Conservation (phyloP, 2,888 invertebrate species). For the Druceiella hillmani region DNA sequence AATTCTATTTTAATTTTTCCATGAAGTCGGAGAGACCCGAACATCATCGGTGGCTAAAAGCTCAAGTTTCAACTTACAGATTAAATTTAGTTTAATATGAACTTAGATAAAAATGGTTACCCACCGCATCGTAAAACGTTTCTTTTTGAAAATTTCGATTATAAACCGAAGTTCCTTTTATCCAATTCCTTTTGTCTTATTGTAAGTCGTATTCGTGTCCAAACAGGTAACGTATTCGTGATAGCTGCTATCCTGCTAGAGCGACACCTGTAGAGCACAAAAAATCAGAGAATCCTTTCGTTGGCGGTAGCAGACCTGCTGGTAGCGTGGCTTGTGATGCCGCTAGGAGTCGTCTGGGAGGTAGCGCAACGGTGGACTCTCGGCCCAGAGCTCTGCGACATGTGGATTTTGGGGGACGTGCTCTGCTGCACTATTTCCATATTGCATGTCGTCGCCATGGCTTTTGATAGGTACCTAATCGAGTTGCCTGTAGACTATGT, state of each 20-base stretch:
- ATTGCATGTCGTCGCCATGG: conserved; percentile 75
- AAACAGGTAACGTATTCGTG: conserved; percentile 87
- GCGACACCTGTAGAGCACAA: conserved; percentile 79
- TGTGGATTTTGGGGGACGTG: conserved; percentile 92
- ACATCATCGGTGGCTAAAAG: no score
- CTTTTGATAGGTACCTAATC: conserved; percentile 72
- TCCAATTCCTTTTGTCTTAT: no score
- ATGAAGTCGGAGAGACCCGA: no score
- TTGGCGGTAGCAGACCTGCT: conserved; percentile 89
- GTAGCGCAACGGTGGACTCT: conserved; percentile 78
- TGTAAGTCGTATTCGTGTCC: no score
- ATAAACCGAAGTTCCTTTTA: no score
- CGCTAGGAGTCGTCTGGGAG: conserved; percentile 73
- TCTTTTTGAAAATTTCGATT: no score
- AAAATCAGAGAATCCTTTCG: conserved; percentile 86
- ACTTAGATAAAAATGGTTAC: no score
- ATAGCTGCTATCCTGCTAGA: conserved; percentile 89
- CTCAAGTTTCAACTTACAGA: no score
- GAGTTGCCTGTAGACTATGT: conserved; percentile 1
- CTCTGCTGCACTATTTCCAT: conserved; percentile 85
- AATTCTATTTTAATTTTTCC: no score
- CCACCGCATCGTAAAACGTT: no score
- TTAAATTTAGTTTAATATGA: no score
- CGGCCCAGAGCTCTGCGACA: conserved; percentile 84
- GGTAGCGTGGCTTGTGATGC: conserved; percentile 80